Evolutionary conservation across 2,113 vertebrate species (phyloP), one percentile per base, ranked within the genome.

Genomic region (Scomber scombrus): DNA sequence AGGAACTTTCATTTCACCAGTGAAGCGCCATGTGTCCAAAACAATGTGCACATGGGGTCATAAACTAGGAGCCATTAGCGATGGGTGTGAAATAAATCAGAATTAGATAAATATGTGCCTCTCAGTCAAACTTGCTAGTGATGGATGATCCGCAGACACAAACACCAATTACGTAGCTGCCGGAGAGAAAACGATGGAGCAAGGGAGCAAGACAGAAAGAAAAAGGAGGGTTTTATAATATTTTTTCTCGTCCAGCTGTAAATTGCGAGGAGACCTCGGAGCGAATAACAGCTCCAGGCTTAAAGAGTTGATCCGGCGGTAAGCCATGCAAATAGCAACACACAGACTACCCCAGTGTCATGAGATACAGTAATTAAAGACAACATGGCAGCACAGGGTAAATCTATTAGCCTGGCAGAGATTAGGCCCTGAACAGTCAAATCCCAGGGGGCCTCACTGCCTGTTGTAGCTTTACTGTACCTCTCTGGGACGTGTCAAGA

Each of bases 341-440:
- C 87, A 79, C 58, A 83, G 86, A 93, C 85, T 90, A 91, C 86
- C 91, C 83, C 75, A 18, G 85, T 92, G 92, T 91, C 90, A 93
- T 89, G 85, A 88, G 90, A 93, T 91, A 93, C 84, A 90, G 88
- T 93, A 92, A 94, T 94, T 93, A 92, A 94, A 93, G 85, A 89
- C 91, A 93, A 92, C 91, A 88, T 80, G 64, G 88, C 89, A 75
- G 84, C 80, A 58, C 85, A 84, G 87, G 87, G 86, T 92, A 91
- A 93, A 94, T 93, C 90, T 93, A 93, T 93, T 94, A 94, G 80
- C 84, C 85, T 78, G 88, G 82, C 71, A 87, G 86, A 90, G 91
- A 93, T 93, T 92, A 93, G 92, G 80, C 82, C 74, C 34, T 80
- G 69, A 86, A 85, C 73, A 88, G 86, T 88, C 72, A 76, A 88